Evolutionary conservation across 1,140 invertebrate species (phyloP), one percentile per base, ranked within the genome.

Genomic region (Alviniconcha marisindica): DNA sequence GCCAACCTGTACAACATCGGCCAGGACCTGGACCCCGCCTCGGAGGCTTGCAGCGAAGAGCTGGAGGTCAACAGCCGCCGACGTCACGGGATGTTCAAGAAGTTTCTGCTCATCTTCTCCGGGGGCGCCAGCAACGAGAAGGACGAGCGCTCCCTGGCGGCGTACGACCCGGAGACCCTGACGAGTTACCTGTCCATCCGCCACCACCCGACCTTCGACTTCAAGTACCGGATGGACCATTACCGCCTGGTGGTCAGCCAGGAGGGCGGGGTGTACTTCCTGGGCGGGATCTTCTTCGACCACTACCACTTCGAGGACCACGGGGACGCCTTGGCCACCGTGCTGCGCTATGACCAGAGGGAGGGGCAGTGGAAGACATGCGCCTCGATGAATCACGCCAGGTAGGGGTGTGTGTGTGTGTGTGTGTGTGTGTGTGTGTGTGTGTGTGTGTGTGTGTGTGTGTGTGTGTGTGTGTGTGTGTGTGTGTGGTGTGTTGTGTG

Each of bases 201-300:
- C 66, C 90, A 86, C 21, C 88, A 91, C 74, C 86, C 89, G 51
- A 89, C 88, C 2, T 91, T 91, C 84, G 91, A 92, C 83, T 88
- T 88, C 77, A 88, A 90, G 48, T 91, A 81, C 82, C 88, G 87
- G 66, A 85, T 92, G 2, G 89, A 91, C 60, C 87, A 84, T 81
- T 91, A 85, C 74, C 77, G 86, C 56, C 51, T 91, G 15, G 83
- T 88, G 1, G 86, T 87, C 1, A 85, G 83, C 14, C 56, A 85
- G 12, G 77, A 88, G 28, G 88, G 85, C 51, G 66, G 86, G 0
- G 84, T 91, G 10, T 91, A 84, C 79, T 89, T 90, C 31, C 36
- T 91, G 44, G 91, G 91, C 56, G 91, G 91, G 2, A 89, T 91
- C 60, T 90, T 89, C 69, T 90, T 88, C 77, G 89, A 90, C n/a